Percentiles rank a stretch among this genome's conserved stretches.
Conservation (phyloP, 2,113 vertebrate species). For the Empidonax alnorum region DNA sequence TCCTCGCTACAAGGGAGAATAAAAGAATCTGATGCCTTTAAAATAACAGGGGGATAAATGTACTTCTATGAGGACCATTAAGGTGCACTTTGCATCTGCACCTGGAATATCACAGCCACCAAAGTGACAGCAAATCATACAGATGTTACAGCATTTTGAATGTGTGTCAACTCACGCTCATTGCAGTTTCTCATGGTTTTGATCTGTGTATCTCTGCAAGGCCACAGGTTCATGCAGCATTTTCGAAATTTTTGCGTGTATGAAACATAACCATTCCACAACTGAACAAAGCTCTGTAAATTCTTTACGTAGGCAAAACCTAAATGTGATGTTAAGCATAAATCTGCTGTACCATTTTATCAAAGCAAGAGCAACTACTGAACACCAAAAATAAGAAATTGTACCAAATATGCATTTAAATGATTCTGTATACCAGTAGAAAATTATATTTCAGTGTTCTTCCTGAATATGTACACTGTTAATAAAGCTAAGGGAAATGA, state of each 20-base stretch:
- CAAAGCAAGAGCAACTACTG: slow-evolving; percentile 56
- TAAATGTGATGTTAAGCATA: slow-evolving; percentile 47
- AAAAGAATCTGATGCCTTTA: slow-evolving; percentile 59
- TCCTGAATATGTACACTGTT: slow-evolving; percentile 14
- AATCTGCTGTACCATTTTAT: slow-evolving; percentile 56
- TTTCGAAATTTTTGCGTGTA: slow-evolving; percentile 47
- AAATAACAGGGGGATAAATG: slow-evolving; percentile 10
- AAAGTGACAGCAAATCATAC: slow-evolving; percentile 40
- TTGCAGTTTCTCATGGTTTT: slow-evolving; percentile 52
- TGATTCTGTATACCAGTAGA: not conserved
- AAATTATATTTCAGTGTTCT: not conserved
- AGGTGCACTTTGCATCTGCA: slow-evolving; percentile 8
- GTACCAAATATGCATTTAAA: slow-evolving; percentile 58
- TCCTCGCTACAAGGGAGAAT: slow-evolving; percentile 92
- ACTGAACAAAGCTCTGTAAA: slow-evolving; percentile 62
- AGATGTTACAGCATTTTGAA: not conserved
- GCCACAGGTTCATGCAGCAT: slow-evolving; percentile 19
- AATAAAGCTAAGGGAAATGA: slow-evolving; percentile 51
- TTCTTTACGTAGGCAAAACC: slow-evolving; percentile 66
- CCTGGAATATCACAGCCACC: slow-evolving; percentile 38
- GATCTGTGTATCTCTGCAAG: slow-evolving; percentile 27
- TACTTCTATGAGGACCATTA: slow-evolving; percentile 50
- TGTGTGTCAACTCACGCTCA: slow-evolving; percentile 13
- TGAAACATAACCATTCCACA: slow-evolving; percentile 46
- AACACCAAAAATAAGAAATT: slow-evolving; percentile 64